Evolutionary conservation across 2,797 vertebrate genomes (phyloP).

Genomic region (Myotis vivesi): DNA sequence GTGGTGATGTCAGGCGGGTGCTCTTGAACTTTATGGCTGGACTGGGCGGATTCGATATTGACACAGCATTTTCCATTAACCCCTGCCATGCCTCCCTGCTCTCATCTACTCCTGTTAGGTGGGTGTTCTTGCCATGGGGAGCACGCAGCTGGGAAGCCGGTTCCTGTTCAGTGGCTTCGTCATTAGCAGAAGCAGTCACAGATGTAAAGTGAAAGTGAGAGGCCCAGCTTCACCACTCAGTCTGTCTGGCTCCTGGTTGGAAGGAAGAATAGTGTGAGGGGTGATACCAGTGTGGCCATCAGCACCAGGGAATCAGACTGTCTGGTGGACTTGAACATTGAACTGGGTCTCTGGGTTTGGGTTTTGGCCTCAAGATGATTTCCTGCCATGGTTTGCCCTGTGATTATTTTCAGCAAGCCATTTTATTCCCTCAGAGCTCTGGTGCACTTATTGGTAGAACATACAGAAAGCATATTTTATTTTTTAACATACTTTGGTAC

Average conservation of each 20-base stretch:
- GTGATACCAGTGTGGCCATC: neutral
- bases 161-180: constrained; percentile 36
- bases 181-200: constrained; percentile 57
- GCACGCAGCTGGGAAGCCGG: too few relatives aligned
- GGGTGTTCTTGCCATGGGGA: constrained; percentile 11
- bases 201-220: constrained; percentile 56
- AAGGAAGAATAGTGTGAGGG: constrained; percentile 9
- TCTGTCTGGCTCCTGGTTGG: constrained; percentile 9
- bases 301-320: neutral
- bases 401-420: constrained; percentile 40
- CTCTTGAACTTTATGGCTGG: constrained; percentile 70
- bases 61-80: constrained; percentile 56
- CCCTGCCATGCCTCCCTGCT: constrained; percentile 57
- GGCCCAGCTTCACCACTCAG: neutral
- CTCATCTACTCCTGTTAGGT: constrained; percentile 53
- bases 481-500: neutral
- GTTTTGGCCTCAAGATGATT: neutral
- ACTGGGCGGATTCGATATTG: constrained; percentile 66
- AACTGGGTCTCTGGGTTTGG: constrained; percentile 4
- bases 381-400: neutral
- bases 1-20: constrained; percentile 62
- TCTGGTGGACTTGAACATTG: neutral
- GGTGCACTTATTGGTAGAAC: neutral
- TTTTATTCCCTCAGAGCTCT: constrained; percentile 33
- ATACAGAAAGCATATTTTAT: constrained; percentile 13